Evolutionary conservation across 2,797 vertebrate genomes (phyloP), one percentile per base, ranked within the genome.

Genomic region (Xiphophorus birchmanni): DNA sequence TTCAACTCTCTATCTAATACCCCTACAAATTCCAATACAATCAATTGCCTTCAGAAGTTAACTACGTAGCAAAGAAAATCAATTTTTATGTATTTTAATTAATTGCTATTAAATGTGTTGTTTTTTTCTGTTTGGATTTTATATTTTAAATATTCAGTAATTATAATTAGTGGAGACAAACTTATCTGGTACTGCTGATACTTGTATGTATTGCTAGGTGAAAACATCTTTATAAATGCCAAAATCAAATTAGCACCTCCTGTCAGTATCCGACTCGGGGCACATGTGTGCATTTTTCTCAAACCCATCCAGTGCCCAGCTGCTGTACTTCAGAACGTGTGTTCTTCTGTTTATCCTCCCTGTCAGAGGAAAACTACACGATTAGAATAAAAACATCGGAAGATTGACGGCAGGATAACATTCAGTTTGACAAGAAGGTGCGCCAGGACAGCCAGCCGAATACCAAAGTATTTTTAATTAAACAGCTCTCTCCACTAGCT

Each of bases 381-480:
- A 90, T 94, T 92, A 92, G 84, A 93, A 94, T 91, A 90, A 86
- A 91, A 86, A 87, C 77, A 52, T 82, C 32, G 80, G 52, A 80
- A 93, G 94, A 96, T 91, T 95, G 96, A 94, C 94, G 94, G 91
- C 79, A 40, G 74, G 83, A 86, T 95, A 93, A 92, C 93, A 95
- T 93, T 85, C 89, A 81, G 89, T 94, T 91, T 96, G 95, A 96
- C 95, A 94, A 90, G 89, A 80, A 91, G 91, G 89, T 82, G 87
- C 90, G 90, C 87, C 91, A 87, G 82, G 93, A 91, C 93, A 84
- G 90, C 93, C 91, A 52, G 65, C 87, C 87, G 86, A 91, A 95
- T 92, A 92, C 89, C 86, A 94, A 95, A 95, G 94, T 95, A 94
- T 94, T 94, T 96, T 95, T 96, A 96, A 96, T 96, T 94, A 95